Evolutionary conservation across 1,140 invertebrate genomes (phyloP), one percentile per base, ranked within the genome.

Genomic region (Pseudomyrmex sp.): DNA sequence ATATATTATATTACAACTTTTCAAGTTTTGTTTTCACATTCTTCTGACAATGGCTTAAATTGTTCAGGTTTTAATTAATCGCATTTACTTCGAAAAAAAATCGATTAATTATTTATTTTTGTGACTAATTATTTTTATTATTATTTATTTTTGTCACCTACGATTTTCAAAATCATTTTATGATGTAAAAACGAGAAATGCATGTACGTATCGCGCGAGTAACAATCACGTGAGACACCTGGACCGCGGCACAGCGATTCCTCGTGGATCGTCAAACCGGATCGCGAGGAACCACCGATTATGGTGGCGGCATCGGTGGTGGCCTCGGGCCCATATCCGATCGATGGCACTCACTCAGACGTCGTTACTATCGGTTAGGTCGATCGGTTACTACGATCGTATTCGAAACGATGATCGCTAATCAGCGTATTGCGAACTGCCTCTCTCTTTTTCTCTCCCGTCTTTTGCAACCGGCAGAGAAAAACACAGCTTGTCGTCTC

Each of bases 381-480:
- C 20, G 20, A 23, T 18, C 18, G 18, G 18, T 75, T 82, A 82
- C 74, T 82, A 50, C 68, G 58, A 82, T 82, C 79, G 59, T 13
- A 62, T 82, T 75, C 79, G 59, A 76, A 18, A 82, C 69, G 77
- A 82, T 74, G 69, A 82, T 74, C 56, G 69, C 69, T 74, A 61
- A 74, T 82, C 69, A 52, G 58, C 68, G 61, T 62, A 82, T 82
- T 44, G 58, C 68, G 58, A 61, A 26, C 56, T 52, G 63, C 13
- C 52, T 20, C 48, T 35, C 35, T 35, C 26, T 35, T 7, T 35
- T 7, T 35, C 35, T 35, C 35, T 35, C 35, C 35, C 35, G 35
- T 2, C 35, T 35, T 35, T 35, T 26, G 26, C 35, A 35, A 35
- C 2, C 76, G 65, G 23, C 65, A 20, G 65, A 20, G 65, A 23